Conservation (phyloP, 2,113 vertebrate species). For the Zapornia atra region DNA sequence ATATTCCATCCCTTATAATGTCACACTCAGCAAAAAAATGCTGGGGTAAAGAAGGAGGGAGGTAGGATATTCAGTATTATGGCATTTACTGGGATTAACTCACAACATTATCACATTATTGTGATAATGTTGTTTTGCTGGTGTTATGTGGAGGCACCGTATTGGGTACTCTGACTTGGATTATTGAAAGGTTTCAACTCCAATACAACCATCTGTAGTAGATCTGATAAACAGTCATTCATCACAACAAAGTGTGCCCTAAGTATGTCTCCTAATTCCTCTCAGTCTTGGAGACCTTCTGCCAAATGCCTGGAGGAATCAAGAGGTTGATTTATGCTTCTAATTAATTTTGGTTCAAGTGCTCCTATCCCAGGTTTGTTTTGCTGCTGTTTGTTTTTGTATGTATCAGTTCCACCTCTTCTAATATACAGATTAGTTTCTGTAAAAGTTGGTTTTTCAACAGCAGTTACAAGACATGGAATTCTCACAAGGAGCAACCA, state of each 20-base stretch:
- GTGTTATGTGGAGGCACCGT: not conserved
- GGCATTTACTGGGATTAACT: not conserved
- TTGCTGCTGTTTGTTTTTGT: not conserved
- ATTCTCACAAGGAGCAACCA: not conserved
- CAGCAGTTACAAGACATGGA: not conserved
- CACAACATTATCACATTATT: too few species aligned
- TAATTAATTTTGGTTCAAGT: not conserved
- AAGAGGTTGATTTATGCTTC: not conserved
- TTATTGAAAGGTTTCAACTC: not conserved
- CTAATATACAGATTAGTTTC: not conserved
- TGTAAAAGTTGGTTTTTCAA: not conserved
- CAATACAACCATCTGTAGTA: not conserved
- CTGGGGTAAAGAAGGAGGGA: not conserved
- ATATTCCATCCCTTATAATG: rapidly evolving
- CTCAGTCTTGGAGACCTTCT: not conserved
- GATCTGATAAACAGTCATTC: not conserved
- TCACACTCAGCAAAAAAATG: not conserved
- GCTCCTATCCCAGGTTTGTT: not conserved
- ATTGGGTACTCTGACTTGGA: not conserved
- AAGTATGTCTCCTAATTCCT: not conserved
- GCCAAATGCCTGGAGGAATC: not conserved
- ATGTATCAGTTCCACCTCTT: not conserved
- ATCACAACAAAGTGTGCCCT: not conserved
- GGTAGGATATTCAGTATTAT: not conserved
- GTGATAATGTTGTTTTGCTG: not conserved